Evolutionary conservation across 2,888 invertebrate species (phyloP).

Genomic region (Uloborus plumipes): DNA sequence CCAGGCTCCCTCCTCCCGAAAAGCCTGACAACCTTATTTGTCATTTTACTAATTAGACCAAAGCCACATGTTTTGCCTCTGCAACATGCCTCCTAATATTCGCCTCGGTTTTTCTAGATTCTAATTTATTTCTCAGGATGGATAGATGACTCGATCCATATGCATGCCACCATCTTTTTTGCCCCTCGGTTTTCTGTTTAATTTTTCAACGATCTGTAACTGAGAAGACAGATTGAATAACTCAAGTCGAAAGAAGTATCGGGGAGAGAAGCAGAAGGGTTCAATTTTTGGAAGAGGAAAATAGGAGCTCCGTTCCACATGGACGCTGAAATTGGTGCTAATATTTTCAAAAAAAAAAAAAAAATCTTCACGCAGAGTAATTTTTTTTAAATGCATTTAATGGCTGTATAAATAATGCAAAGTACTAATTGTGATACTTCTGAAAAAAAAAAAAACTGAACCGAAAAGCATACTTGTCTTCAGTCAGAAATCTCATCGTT

Average conservation of each 20-base stretch:
- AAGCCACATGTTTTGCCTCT: conserved; percentile 64
- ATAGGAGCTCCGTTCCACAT: no score
- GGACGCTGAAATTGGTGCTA: no score
- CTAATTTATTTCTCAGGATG: conserved; percentile 1
- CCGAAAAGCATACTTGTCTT: no score
- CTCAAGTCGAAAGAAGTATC: neutral
- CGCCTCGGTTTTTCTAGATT: conserved; percentile 20
- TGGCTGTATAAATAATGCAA: no score
- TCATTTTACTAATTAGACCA: conserved; percentile 65
- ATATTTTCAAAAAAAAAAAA: no score
- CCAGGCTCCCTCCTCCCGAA: conserved; percentile 58
- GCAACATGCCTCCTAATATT: conserved; percentile 46
- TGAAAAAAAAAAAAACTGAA: no score
- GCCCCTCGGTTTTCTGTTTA: neutral
- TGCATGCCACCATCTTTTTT: neutral
- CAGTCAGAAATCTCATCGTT: no score
- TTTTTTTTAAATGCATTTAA: no score
- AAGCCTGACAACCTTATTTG: conserved; percentile 61
- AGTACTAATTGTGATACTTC: no score
- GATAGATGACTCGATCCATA: neutral
- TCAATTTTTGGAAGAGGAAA: no score
- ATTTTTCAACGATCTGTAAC: neutral
- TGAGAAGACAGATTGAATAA: neutral
- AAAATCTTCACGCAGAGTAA: no score
- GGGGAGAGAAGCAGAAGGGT: neutral